phyloP scores from a whole-genome alignment of 1,140 invertebrate species.

The Diorhabda sublineata region DNA sequence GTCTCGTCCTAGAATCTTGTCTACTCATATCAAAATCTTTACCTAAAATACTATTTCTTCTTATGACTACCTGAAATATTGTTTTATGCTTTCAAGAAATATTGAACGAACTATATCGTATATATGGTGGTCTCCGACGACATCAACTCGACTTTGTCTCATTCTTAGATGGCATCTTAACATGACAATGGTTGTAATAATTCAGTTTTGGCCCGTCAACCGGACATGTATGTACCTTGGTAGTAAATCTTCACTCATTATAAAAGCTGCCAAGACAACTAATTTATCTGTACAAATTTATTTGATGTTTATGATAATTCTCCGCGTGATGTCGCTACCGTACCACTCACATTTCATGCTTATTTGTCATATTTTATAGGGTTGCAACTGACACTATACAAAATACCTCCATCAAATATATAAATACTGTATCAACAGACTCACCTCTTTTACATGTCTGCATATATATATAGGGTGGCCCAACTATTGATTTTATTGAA shows the following conservation, averaged over 20 bases:
- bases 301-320: slow-evolving; percentile 43
- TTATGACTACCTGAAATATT: too few species aligned
- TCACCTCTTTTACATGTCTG: slow-evolving; percentile 19
- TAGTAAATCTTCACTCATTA: slow-evolving; percentile 40
- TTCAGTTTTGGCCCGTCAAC: slow-evolving; percentile 35
- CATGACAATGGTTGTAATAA: slow-evolving; percentile 38
- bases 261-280: slow-evolving; percentile 34
- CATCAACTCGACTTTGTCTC: not conserved
- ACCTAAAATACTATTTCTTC: too few species aligned
- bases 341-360: slow-evolving; percentile 34
- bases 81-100: too few species aligned
- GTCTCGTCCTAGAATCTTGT: too few species aligned
- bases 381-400: slow-evolving; percentile 23
- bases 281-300: slow-evolving; percentile 42
- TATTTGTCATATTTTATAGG: slow-evolving; percentile 35
- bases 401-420: slow-evolving; percentile 27
- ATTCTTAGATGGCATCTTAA: slow-evolving; percentile 34
- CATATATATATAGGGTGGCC: slow-evolving; percentile 16
- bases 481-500: too few species aligned
- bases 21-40: too few species aligned
- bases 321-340: slow-evolving; percentile 36
- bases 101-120: too few species aligned
- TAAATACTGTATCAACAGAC: slow-evolving; percentile 30
- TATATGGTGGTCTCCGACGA: too few species aligned
- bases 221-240: slow-evolving; percentile 35